phyloP scores from a whole-genome alignment of 2,113 vertebrate genomes.

The Hippocampus zosterae region DNA sequence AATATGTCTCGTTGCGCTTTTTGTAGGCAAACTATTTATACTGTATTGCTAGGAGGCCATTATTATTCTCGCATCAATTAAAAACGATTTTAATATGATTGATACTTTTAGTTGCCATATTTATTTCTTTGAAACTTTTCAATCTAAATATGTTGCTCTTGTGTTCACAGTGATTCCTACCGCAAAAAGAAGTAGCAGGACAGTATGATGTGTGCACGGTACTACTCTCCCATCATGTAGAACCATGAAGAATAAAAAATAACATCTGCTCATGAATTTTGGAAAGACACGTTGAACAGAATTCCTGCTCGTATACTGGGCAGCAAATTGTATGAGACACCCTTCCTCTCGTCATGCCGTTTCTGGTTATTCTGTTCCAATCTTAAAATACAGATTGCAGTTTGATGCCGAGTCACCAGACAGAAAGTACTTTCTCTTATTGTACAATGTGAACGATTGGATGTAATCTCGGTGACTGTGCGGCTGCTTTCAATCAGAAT shows the following conservation, averaged over 20 bases:
- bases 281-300: neutral
- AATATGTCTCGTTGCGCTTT: too few relatives aligned
- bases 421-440: neutral
- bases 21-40: too few relatives aligned
- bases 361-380: slow-evolving; percentile 14
- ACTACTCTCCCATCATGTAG: too few relatives aligned
- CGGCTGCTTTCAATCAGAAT: slow-evolving; percentile 41
- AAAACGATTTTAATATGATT: too few relatives aligned
- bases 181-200: too few relatives aligned
- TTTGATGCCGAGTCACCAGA: slow-evolving; percentile 7
- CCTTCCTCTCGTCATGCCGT: slow-evolving; percentile 13
- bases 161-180: too few relatives aligned
- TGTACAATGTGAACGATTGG: neutral
- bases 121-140: neutral
- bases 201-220: too few relatives aligned
- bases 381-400: slow-evolving; percentile 21
- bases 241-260: too few relatives aligned
- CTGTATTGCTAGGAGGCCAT: too few relatives aligned
- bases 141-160: neutral
- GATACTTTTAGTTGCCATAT: neutral
- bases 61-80: too few relatives aligned
- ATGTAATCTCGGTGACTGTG: slow-evolving; percentile 11
- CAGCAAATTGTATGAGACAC: slow-evolving; percentile 18
- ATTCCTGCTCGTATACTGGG: neutral
- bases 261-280: too few relatives aligned